phyloP scores from a whole-genome alignment of 1,140 invertebrate species.

The Dinoponera quadriceps region DNA sequence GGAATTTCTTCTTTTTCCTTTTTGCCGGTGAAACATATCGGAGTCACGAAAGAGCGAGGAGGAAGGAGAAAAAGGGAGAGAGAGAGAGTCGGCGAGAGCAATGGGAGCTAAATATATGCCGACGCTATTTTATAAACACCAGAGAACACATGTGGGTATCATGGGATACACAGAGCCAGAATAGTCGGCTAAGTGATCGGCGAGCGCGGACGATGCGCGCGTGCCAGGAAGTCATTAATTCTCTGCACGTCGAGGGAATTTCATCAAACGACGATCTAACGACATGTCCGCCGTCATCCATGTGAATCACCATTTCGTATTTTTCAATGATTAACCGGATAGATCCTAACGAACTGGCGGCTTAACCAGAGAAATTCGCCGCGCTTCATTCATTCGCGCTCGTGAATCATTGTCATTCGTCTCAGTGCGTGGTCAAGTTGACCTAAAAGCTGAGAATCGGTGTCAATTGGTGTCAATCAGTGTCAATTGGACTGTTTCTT shows the following conservation, averaged over 20 bases:
- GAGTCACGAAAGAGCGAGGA: background rate
- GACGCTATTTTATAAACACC: slow-evolving; percentile 80
- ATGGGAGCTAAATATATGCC: slow-evolving; percentile 81
- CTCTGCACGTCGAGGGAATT: background rate
- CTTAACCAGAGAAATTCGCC: background rate
- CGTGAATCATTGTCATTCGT: no score
- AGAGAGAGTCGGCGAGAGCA: slow-evolving; percentile 16
- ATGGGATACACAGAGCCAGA: slow-evolving; percentile 67
- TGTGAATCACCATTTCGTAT: background rate
- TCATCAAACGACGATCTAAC: background rate
- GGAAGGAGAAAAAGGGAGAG: background rate
- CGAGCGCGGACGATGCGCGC: background rate
- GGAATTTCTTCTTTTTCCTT: slow-evolving; percentile 16
- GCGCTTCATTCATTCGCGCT: no score
- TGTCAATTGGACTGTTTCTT: background rate
- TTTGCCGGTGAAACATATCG: background rate
- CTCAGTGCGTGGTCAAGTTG: no score
- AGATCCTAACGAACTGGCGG: background rate
- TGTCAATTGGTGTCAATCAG: no score
- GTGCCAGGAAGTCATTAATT: slow-evolving; percentile 1
- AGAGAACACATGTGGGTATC: slow-evolving; percentile 73
- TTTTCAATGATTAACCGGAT: background rate
- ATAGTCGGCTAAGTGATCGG: slow-evolving; percentile 57
- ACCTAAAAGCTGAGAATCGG: no score
- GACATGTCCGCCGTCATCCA: background rate